These are phyloP conservation scores for Brachypodius melanocephalos DNA, from an alignment of 2,113 vertebrate genomes.

Conservation along the genomic window DNA sequence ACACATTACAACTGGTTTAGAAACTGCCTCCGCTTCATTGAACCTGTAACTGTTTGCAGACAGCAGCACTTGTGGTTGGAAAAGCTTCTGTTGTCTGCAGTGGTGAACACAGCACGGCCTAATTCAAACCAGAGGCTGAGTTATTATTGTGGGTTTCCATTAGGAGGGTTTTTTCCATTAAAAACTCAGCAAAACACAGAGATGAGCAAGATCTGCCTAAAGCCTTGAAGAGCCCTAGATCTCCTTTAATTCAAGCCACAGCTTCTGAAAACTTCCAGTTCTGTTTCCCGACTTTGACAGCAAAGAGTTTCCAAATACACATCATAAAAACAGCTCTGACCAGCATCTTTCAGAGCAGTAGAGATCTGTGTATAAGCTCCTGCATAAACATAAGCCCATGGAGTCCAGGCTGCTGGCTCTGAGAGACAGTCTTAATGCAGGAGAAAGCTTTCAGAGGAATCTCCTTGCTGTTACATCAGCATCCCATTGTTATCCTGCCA, in stretches of 20 bases:
- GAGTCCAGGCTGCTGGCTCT: neutral
- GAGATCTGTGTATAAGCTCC: neutral
- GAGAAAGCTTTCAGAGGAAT: neutral
- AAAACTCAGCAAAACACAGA: neutral
- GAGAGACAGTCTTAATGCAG: neutral
- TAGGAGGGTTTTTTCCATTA: neutral
- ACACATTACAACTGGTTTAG: neutral
- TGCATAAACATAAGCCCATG: neutral
- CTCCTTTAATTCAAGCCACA: neutral
- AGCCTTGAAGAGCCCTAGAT: neutral
- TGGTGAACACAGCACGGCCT: neutral
- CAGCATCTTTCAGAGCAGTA: neutral
- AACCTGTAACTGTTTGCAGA: neutral
- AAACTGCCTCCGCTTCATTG: neutral
- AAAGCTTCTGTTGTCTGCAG: neutral
- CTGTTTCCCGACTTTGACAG: neutral
- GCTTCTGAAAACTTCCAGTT: neutral
- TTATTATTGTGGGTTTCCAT: neutral
- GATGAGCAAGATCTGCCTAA: neutral
- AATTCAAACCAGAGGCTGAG: neutral
- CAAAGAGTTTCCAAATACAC: neutral
- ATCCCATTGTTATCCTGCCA: neutral
- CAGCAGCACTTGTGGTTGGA: neutral
- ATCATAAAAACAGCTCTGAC: neutral
- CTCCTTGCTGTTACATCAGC: neutral